A percentile compares a stretch with the other conserved stretches of the same genome.
Conservation (phyloP, 2,888 invertebrate genomes). For the Campaea margaritaria region DNA sequence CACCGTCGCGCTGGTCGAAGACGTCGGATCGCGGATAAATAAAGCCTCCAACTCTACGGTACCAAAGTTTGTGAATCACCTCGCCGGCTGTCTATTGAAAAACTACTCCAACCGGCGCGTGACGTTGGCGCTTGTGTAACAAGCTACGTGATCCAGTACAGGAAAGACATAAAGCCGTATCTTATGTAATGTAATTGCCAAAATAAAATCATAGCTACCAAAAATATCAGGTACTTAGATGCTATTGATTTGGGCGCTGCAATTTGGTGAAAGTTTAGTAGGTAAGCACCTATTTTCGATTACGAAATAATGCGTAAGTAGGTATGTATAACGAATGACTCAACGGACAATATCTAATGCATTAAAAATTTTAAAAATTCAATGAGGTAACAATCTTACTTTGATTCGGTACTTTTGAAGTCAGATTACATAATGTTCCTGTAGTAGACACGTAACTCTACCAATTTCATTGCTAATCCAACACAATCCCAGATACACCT, state of each 20-base stretch:
- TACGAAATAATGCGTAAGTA: slow-evolving; percentile 45
- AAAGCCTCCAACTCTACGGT: slow-evolving; percentile 44
- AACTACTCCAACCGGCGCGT: slow-evolving; percentile 59
- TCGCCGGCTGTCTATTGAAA: slow-evolving; percentile 58
- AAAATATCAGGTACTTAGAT: slow-evolving; percentile 46
- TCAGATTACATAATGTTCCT: no score
- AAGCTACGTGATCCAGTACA: slow-evolving; percentile 78
- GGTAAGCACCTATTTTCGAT: slow-evolving; percentile 44
- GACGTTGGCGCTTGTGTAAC: slow-evolving; percentile 75
- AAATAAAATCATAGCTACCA: slow-evolving; percentile 69
- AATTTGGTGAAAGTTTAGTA: slow-evolving; percentile 74
- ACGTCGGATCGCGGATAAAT: slow-evolving; percentile 38
- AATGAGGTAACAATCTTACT: not conserved
- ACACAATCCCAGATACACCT: no score
- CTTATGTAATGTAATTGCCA: slow-evolving; percentile 80
- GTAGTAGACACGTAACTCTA: no score
- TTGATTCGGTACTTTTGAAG: not conserved
- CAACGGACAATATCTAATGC: slow-evolving; percentile 9
- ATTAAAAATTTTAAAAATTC: not conserved
- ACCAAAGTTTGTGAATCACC: slow-evolving; percentile 61
- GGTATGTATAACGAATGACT: slow-evolving; percentile 28
- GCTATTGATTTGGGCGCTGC: slow-evolving; percentile 58
- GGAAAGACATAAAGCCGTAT: slow-evolving; percentile 58
- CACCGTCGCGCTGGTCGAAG: no score
- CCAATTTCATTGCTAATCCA: no score